phyloP scores from a whole-genome alignment of 2,888 invertebrate genomes.

The Melangyna quadrimaculata region DNA sequence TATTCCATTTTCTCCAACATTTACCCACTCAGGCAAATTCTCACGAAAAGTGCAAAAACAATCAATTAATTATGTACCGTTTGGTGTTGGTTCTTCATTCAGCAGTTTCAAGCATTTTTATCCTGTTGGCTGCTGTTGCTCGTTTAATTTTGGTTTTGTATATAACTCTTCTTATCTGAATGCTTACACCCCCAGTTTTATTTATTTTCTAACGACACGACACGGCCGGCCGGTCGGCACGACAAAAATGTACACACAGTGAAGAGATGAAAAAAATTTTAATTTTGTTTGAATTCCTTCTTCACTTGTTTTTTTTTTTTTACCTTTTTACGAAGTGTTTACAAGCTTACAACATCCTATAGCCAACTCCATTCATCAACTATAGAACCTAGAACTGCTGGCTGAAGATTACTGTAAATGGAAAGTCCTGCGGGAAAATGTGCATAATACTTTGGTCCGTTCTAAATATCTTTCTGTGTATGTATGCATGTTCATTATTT shows the following conservation, averaged over 20 bases:
- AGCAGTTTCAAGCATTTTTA: neutral
- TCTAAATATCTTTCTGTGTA: neutral
- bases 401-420: constrained; percentile 25
- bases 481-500: neutral
- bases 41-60: constrained; percentile 54
- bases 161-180: constrained; percentile 26
- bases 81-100: constrained; percentile 22
- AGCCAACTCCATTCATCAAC: neutral
- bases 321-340: constrained; percentile 29
- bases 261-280: constrained; percentile 48
- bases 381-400: neutral
- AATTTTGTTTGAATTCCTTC: constrained; percentile 62
- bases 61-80: constrained; percentile 68
- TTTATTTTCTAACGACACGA: constrained; percentile 40
- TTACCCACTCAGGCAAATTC: constrained; percentile 46
- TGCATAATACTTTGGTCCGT: constrained; percentile 23
- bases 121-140: constrained; percentile 23
- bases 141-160: neutral
- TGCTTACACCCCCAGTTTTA: constrained; percentile 46
- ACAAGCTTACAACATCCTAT: constrained; percentile 37
- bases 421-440: constrained; percentile 34
- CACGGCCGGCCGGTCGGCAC: neutral
- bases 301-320: constrained; percentile 20
- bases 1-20: too few relatives aligned
- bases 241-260: constrained; percentile 39